Evolutionary conservation across 1,140 invertebrate species (phyloP), one percentile per base, ranked within the genome.

Genomic region (Drosophila punjabiensis): DNA sequence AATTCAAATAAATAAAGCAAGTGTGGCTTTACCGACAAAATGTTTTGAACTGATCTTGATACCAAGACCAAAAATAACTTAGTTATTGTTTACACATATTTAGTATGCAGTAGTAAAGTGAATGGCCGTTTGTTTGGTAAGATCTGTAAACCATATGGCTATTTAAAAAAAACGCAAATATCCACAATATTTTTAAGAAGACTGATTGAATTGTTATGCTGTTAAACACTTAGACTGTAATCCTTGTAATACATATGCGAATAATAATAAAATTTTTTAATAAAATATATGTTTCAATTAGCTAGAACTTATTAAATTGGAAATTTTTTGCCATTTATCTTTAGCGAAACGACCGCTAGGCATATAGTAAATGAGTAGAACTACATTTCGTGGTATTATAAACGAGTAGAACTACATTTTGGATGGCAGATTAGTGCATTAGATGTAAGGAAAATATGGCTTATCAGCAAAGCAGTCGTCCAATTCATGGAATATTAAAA

Each of bases 11-110:
- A 94, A 94, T 16, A 94, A 95, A 13, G 95, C 96, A 0, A 96
- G 95, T 73, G 94, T 96, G 11, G 96, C 96, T 1, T 92, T 97
- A 24, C 96, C 96, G 0, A 94, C 95, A 76, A 94, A 95, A 6
- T 95, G 95, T 0, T 97, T 95, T 82, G 94, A 94, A 0, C 45
- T 92, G 58, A 61, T 81, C 52, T 68, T 92, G 8, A 52, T 61
- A 10, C 75, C 74, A n/a, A 75, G 81, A 58, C 39, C 37, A 43
- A 71, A 53, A 79, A 20, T 24, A 35, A 10, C 33, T 37, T 56
- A 56, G 16, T 4, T 20, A 1, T 1, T 20, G 13, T 14, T 35
- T 7, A 55, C 6, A 5, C 5, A 18, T 20, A 13, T n/a, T n/a
- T n/a, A n/a, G n/a, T 33, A 20, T 33, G 52, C 16, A 1, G 0